These are phyloP conservation scores for Hecatera dysodea DNA, from an alignment of 2,888 invertebrate species.

Conservation along the genomic window DNA sequence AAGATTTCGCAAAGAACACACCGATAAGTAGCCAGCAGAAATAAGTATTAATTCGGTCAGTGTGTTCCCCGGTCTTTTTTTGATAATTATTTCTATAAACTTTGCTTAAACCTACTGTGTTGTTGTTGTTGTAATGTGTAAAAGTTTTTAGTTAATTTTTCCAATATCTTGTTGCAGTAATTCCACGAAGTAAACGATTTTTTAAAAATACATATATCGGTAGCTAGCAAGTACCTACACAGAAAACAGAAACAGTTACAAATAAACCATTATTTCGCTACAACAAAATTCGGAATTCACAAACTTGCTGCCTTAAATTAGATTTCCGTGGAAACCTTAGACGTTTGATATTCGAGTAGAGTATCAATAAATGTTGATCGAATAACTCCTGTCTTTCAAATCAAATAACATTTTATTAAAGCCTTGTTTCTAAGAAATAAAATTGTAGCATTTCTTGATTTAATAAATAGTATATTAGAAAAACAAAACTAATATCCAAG, in stretches of 20 bases:
- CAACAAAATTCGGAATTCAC: slow-evolving; percentile 36
- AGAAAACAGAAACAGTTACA: slow-evolving; percentile 16
- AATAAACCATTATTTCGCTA: slow-evolving; percentile 18
- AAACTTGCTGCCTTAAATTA: slow-evolving; percentile 34
- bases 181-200: not conserved
- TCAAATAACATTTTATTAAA: slow-evolving; percentile 41
- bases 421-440: slow-evolving; percentile 22
- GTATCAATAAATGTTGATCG: slow-evolving; percentile 44
- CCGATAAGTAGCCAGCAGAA: not conserved
- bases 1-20: no score
- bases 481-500: slow-evolving; percentile 69
- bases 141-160: not conserved
- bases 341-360: slow-evolving; percentile 37
- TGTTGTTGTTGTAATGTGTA: no score
- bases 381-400: slow-evolving; percentile 50
- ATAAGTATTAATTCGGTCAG: not conserved
- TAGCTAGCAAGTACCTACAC: not conserved
- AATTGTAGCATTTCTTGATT: slow-evolving; percentile 58
- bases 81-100: no score
- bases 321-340: slow-evolving; percentile 42
- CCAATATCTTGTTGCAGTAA: not conserved
- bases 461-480: slow-evolving; percentile 71
- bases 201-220: not conserved
- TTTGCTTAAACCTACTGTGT: not conserved
- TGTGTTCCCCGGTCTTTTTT: not conserved